Conservation (phyloP, 1,140 invertebrate genomes). For the Stenopsyche tienmushanensis region DNA sequence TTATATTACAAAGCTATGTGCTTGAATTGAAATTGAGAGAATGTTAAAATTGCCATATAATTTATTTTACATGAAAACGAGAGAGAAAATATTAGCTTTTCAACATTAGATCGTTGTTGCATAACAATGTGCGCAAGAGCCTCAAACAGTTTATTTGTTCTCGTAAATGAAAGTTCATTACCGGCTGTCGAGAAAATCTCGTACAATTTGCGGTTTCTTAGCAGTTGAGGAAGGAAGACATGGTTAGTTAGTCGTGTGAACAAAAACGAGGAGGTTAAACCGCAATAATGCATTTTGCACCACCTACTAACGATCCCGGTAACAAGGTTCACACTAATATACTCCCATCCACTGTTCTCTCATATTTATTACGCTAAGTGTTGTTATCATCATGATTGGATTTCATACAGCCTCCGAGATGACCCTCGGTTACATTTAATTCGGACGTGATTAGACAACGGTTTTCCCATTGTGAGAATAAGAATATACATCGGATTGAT, state of each 20-base stretch:
- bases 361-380: background rate
- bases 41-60: too few relatives aligned
- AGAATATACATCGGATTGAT: background rate
- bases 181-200: slow-evolving; percentile 7
- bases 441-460: background rate
- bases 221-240: slow-evolving; percentile 21
- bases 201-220: slow-evolving; percentile 24
- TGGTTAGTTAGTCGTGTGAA: slow-evolving; percentile 33
- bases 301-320: slow-evolving; percentile 1
- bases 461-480: background rate
- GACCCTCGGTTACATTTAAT: background rate
- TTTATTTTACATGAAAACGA: too few relatives aligned
- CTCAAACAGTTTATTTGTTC: slow-evolving; percentile 2
- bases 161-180: slow-evolving; percentile 21
- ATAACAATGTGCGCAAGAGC: too few relatives aligned
- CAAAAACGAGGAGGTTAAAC: slow-evolving; percentile 26
- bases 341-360: background rate
- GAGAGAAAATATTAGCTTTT: too few relatives aligned
- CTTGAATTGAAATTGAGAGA: too few relatives aligned
- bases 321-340: background rate
- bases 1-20: too few relatives aligned
- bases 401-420: background rate
- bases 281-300: slow-evolving; percentile 21
- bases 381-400: background rate
- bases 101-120: too few relatives aligned